phyloP scores from a whole-genome alignment of 2,113 vertebrate species.

The Nerophis ophidion region DNA sequence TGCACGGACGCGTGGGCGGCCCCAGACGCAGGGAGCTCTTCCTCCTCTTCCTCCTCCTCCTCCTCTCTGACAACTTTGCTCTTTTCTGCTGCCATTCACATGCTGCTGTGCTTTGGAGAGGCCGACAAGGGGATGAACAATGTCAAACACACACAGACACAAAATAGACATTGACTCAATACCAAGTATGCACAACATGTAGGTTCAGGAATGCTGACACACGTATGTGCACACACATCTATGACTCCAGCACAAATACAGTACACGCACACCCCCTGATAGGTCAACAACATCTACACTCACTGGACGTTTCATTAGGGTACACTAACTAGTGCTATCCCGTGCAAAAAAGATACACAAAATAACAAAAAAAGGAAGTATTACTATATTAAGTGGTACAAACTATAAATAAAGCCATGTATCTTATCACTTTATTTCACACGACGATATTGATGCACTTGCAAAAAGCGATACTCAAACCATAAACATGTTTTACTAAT shows the following conservation, averaged over 20 bases:
- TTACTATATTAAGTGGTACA: no score
- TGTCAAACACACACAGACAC: conserved; percentile 10
- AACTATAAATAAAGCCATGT: no score
- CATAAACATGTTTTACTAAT: no score
- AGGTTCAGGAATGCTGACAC: conserved; percentile 28
- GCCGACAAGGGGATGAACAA: conserved; percentile 42
- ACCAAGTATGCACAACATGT: conserved; percentile 19
- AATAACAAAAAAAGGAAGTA: no score
- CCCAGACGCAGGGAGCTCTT: conserved; percentile 37
- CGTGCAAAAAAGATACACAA: no score
- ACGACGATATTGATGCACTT: no score
- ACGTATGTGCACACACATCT: conserved; percentile 8
- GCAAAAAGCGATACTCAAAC: no score
- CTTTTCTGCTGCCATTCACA: conserved; percentile 58
- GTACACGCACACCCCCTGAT: neutral
- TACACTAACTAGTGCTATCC: neutral
- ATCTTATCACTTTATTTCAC: no score
- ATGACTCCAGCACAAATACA: conserved; percentile 1
- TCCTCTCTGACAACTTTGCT: conserved; percentile 52
- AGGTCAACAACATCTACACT: neutral
- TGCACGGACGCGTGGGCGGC: conserved; percentile 26
- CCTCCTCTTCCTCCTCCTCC: conserved; percentile 54
- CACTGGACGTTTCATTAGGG: neutral
- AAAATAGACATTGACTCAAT: conserved; percentile 18
- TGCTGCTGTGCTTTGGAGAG: conserved; percentile 52